Conservation (phyloP, 1,140 invertebrate genomes). For the Physella acuta region DNA sequence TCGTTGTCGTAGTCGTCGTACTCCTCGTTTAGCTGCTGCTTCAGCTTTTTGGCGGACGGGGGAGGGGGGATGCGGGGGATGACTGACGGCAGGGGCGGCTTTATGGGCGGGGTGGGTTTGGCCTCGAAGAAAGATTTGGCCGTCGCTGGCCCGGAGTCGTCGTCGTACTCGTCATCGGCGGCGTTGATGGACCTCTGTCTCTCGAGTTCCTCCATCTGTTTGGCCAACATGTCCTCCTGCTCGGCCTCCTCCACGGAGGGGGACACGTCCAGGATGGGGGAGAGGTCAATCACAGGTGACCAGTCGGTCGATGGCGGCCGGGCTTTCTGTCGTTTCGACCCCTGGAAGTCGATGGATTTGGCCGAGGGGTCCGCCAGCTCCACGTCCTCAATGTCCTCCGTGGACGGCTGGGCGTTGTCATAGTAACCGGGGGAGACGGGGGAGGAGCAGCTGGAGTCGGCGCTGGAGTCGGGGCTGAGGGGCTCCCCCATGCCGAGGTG, state of each 20-base stretch:
- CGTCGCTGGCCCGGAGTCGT: slow-evolving; percentile 26
- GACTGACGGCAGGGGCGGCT: not conserved
- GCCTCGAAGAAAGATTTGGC: not conserved
- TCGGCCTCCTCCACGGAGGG: slow-evolving; percentile 63
- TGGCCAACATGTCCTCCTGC: slow-evolving; percentile 60
- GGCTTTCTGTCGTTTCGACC: slow-evolving; percentile 55
- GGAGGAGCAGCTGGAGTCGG: slow-evolving; percentile 39
- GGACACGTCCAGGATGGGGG: slow-evolving; percentile 63
- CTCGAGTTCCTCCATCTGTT: slow-evolving; percentile 48
- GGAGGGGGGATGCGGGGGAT: slow-evolving; percentile 18
- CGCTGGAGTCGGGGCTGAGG: slow-evolving; percentile 45
- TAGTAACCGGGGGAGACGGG: slow-evolving; percentile 50
- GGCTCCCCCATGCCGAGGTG: slow-evolving; percentile 23
- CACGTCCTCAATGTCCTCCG: slow-evolving; percentile 41
- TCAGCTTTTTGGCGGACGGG: slow-evolving; percentile 20
- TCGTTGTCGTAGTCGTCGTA: slow-evolving; percentile 21
- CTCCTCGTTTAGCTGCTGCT: slow-evolving; percentile 23
- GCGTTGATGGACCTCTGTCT: slow-evolving; percentile 42
- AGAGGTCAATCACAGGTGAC: slow-evolving; percentile 63
- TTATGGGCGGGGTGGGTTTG: not conserved
- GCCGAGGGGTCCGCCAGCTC: slow-evolving; percentile 54
- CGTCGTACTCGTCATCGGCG: slow-evolving; percentile 32
- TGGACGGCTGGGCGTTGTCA: slow-evolving; percentile 38
- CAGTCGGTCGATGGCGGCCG: slow-evolving; percentile 59
- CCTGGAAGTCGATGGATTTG: slow-evolving; percentile 58